These are phyloP conservation scores for Trachythela sp. DNA, from an alignment of 64 coral and sea anemone species.

Conservation along the genomic window DNA sequence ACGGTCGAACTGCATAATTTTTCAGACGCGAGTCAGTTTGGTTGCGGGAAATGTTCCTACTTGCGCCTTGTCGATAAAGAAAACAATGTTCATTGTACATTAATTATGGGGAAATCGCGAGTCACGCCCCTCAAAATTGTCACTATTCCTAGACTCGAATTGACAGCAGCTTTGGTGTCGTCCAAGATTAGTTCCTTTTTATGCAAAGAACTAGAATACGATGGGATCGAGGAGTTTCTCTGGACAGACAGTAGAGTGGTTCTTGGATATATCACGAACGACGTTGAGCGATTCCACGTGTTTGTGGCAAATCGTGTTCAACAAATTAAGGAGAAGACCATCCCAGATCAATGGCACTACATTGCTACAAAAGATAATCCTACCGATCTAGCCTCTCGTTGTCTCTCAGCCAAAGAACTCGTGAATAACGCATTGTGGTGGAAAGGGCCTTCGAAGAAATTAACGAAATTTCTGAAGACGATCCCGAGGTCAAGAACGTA, in stretches of 20 bases:
- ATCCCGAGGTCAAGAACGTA: neutral
- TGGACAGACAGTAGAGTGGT: neutral
- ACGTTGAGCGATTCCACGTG: neutral
- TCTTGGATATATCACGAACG: neutral
- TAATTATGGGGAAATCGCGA: slow-evolving; percentile 31
- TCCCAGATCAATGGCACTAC: slow-evolving; percentile 26
- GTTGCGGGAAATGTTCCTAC: slow-evolving; percentile 32
- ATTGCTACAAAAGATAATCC: neutral
- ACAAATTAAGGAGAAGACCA: slow-evolving; percentile 29
- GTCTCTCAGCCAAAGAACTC: neutral
- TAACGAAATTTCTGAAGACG: neutral
- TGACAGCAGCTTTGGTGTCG: slow-evolving; percentile 7
- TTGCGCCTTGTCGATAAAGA: neutral
- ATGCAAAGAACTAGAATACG: neutral
- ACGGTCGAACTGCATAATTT: slow-evolving; percentile 31
- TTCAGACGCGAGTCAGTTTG: slow-evolving; percentile 22
- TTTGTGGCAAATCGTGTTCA: slow-evolving; percentile 42
- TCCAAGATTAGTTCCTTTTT: slow-evolving; percentile 14
- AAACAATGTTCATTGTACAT: slow-evolving; percentile 19
- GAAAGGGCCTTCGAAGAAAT: neutral
- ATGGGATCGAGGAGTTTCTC: neutral
- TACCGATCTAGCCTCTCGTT: slow-evolving; percentile 13
- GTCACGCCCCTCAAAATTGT: neutral
- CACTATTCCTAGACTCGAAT: slow-evolving; percentile 16
- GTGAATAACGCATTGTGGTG: neutral